Evolutionary conservation across 2,888 invertebrate species (phyloP).

Genomic region (Nomada fucata): DNA sequence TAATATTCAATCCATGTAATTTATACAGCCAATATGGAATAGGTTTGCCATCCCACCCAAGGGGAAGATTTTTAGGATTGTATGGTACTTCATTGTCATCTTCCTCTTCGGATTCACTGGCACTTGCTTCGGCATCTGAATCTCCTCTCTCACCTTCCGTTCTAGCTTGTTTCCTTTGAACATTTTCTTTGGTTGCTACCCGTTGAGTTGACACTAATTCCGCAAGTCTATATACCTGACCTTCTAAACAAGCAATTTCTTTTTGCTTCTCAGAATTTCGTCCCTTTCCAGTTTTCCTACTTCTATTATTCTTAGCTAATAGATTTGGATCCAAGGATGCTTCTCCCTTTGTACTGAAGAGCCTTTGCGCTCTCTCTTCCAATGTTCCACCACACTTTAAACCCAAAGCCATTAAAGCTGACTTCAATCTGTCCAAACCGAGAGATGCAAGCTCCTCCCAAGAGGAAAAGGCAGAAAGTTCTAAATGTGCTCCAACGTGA

Average conservation of each 20-base stretch:
- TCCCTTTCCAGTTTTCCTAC: slow-evolving; percentile 88
- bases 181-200: slow-evolving; percentile 97
- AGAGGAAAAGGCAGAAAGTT: slow-evolving; percentile 98
- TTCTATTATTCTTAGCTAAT: slow-evolving; percentile 93
- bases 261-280: slow-evolving; percentile 90
- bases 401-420: slow-evolving; percentile 97
- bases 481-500: slow-evolving; percentile 97
- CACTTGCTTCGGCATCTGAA: slow-evolving; percentile 95
- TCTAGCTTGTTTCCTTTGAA: slow-evolving; percentile 98
- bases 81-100: slow-evolving; percentile 98
- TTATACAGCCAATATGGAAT: slow-evolving; percentile 99
- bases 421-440: slow-evolving; percentile 98
- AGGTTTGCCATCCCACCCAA: slow-evolving; percentile 99
- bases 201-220: slow-evolving; percentile 94
- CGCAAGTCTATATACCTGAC: slow-evolving; percentile 94
- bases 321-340: slow-evolving; percentile 96
- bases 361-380: slow-evolving; percentile 97
- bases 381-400: slow-evolving; percentile 99
- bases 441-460: slow-evolving; percentile 98
- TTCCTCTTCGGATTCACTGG: slow-evolving; percentile 92
- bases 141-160: slow-evolving; percentile 97
- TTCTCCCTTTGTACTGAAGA: slow-evolving; percentile 98
- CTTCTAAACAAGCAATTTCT: slow-evolving; percentile 95
- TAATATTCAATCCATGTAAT: slow-evolving; percentile 98
- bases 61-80: slow-evolving; percentile 99